Conservation (phyloP, 2,113 vertebrate genomes). For the Tyto alba region DNA sequence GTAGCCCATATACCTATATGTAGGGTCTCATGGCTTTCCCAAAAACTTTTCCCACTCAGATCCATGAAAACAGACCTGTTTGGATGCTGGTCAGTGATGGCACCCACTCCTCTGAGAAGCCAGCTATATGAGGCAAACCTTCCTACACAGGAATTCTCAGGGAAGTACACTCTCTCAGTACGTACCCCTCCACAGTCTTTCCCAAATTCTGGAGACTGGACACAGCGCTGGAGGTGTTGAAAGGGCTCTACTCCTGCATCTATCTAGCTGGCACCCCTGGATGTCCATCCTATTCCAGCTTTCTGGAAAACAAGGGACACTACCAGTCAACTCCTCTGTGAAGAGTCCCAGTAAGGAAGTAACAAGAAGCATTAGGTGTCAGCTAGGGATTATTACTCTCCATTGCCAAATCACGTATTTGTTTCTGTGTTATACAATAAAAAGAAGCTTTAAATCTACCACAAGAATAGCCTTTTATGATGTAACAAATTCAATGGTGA, state of each 20-base stretch:
- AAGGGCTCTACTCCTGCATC: neutral
- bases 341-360: neutral
- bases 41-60: neutral
- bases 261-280: neutral
- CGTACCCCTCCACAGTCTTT: neutral
- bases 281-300: neutral
- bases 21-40: neutral
- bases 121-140: neutral
- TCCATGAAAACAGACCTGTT: neutral
- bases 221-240: rapidly evolving
- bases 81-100: neutral
- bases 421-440: neutral
- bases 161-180: neutral
- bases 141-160: neutral
- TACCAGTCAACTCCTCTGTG: neutral
- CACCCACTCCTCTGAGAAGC: neutral
- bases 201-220: neutral
- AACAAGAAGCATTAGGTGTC: neutral
- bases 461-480: neutral
- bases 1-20: rapidly evolving
- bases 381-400: neutral
- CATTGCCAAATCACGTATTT: neutral
- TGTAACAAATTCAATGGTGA: neutral
- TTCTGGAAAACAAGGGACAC: neutral
- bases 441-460: neutral